phyloP scores from a whole-genome alignment of 2,797 vertebrate genomes.

The Eospalax fontanierii region DNA sequence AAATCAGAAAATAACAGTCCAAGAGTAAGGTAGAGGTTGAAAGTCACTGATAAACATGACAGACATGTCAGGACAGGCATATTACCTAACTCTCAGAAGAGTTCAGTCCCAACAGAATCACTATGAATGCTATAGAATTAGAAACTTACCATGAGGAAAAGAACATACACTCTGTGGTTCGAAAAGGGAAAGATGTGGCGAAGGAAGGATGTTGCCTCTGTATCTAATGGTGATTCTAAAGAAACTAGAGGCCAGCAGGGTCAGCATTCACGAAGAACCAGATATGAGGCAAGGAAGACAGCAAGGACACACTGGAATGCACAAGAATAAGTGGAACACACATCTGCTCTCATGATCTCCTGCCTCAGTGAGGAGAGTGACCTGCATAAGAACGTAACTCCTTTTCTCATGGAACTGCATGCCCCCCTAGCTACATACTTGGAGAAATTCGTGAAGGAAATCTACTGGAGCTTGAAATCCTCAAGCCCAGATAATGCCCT shows the following conservation, averaged over 20 bases:
- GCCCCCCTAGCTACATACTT: neutral
- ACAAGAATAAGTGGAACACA: neutral
- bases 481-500: neutral
- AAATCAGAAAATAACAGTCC: neutral
- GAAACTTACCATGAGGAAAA: neutral
- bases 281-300: neutral
- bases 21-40: neutral
- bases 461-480: neutral
- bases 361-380: fast-evolving
- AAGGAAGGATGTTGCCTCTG: neutral
- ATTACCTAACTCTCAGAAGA: neutral
- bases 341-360: neutral
- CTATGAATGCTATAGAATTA: neutral
- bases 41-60: neutral
- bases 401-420: neutral
- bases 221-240: neutral
- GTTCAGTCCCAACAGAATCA: neutral
- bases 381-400: neutral
- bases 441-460: neutral
- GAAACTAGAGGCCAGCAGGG: fast-evolving
- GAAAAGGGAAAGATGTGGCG: neutral
- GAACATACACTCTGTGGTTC: too few relatives aligned
- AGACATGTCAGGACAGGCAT: neutral
- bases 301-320: neutral
- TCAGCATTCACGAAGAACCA: neutral